A percentile compares a stretch with the other conserved stretches of the same genome.
These are phyloP conservation scores for Nemotelus nigrinus DNA, from an alignment of 2,888 invertebrate genomes.

Conservation along the genomic window DNA sequence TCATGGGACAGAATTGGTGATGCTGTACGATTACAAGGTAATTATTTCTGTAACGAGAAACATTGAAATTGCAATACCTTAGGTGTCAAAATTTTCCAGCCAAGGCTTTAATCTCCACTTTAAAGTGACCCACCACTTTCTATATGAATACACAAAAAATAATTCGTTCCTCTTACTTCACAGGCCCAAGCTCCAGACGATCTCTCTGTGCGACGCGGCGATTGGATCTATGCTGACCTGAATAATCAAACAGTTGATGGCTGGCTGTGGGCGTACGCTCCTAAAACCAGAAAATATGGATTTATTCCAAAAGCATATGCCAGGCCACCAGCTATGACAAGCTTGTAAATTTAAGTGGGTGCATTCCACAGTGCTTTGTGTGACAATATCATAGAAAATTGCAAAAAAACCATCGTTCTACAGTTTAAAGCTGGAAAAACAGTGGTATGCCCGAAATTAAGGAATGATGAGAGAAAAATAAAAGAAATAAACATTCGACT, in stretches of 20 bases:
- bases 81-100: too few species aligned
- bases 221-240: conserved; percentile 95
- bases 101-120: too few species aligned
- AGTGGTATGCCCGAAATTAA: not conserved
- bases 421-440: not conserved
- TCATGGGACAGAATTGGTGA: conserved; percentile 91
- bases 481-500: conserved; percentile 20
- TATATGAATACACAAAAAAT: not conserved
- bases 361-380: not conserved
- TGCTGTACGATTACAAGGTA: conserved; percentile 94
- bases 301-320: conserved; percentile 96
- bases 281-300: conserved; percentile 90
- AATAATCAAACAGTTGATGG: conserved; percentile 94
- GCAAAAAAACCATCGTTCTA: too few species aligned
- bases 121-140: too few species aligned
- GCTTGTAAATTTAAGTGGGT: conserved; percentile 60
- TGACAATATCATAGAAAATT: too few species aligned
- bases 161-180: not conserved
- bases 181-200: conserved; percentile 93
- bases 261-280: conserved; percentile 95
- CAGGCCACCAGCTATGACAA: conserved; percentile 90
- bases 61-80: too few species aligned
- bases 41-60: conserved; percentile 26
- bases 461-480: conserved; percentile 9
- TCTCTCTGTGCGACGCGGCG: conserved; percentile 87